Evolutionary conservation across 2,113 vertebrate species (phyloP), one percentile per base, ranked within the genome.

Genomic region (Okapia johnstoni): DNA sequence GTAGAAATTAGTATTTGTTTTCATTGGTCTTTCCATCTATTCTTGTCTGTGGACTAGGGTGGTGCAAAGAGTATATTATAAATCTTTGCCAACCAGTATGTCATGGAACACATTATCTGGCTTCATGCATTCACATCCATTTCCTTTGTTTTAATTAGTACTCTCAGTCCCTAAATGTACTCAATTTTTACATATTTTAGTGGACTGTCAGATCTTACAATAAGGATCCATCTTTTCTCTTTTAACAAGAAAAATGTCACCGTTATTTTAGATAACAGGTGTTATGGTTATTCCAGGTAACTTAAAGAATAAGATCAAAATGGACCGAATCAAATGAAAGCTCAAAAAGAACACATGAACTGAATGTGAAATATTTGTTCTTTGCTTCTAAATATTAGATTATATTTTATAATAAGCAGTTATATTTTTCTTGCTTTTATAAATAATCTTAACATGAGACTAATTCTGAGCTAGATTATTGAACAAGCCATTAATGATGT

Each of bases 141-240:
- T 95, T 80, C 43, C 28, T 36, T 55, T 91, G 33, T 55, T 92
- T 13, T 95, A 55, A 91, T 95, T 97, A 77, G 50, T 55, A 89
- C 54, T 89, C 50, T 96, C 55, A 73, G 25, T 83, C 40, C 50
- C 91, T 61, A 84, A 86, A 66, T 60, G 36, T 83, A n/a, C 36
- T 86, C 77, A 85, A 6, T 48, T 95, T 92, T 86, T 52, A 30
- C 36, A 55, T 8, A 86, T 66, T 77, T 89, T 70, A 54, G 55
- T 77, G 50, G n/a, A 63, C 46, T 81, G 54, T 28, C 43, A 60
- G 66, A 88, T 63, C 46, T 77, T 83, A 92, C 11, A 15, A 12
- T 7, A 58, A 81, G 58, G 14, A 15, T n/a, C 16, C 14, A 16
- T 60, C 63, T 87, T 84, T 83, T 89, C 7, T 79, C 61, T 83